A percentile compares a stretch with the other conserved stretches of the same genome.
Conservation (phyloP, 2,113 vertebrate genomes). For the Micromys minutus region DNA sequence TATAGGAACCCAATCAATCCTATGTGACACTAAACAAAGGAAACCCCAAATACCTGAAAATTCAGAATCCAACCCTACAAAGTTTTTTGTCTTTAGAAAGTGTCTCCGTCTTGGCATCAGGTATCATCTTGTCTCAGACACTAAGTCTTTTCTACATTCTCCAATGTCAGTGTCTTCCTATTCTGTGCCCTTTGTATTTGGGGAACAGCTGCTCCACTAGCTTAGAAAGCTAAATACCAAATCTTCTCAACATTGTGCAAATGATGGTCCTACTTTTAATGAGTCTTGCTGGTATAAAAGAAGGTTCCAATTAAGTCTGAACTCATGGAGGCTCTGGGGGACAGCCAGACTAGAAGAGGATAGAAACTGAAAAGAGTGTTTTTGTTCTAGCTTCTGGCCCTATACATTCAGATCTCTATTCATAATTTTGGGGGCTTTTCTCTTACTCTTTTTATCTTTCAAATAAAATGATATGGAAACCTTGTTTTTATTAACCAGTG, state of each 20-base stretch:
- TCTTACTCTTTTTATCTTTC: too few relatives aligned
- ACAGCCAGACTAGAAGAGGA: neutral
- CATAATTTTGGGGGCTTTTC: too few relatives aligned
- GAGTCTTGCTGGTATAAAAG: neutral
- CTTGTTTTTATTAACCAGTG: too few relatives aligned
- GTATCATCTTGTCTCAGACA: neutral
- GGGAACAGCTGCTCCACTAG: rapidly evolving
- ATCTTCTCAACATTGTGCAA: neutral
- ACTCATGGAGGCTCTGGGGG: neutral
- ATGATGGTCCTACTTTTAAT: neutral
- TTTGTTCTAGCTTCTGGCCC: neutral
- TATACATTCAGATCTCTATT: neutral
- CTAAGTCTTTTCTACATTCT: neutral
- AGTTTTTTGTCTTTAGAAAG: neutral
- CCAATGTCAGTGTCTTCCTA: neutral
- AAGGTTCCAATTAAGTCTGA: conserved; percentile 9
- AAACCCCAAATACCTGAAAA: neutral
- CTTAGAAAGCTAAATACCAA: neutral
- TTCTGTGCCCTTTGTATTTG: neutral
- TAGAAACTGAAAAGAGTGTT: neutral
- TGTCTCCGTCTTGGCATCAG: rapidly evolving
- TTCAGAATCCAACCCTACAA: neutral
- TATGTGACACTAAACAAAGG: neutral
- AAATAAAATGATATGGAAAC: too few relatives aligned
- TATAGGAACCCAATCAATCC: too few relatives aligned